Evolutionary conservation across 2,888 invertebrate genomes (phyloP).

Genomic region (Drosophila rubida): DNA sequence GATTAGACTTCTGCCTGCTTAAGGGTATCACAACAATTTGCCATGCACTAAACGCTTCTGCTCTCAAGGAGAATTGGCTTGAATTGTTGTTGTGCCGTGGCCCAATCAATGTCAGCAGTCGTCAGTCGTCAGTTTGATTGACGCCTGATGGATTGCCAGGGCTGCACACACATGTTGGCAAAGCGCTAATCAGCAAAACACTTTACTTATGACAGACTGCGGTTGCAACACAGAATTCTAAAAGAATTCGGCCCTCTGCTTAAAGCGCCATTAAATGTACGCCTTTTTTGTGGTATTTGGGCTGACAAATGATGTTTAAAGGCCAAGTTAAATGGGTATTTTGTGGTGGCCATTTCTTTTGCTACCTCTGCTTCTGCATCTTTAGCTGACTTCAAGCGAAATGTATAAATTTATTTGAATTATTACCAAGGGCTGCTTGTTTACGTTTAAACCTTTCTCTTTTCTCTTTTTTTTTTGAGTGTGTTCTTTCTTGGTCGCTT

Average conservation of each 20-base stretch:
- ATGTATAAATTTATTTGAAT: slow-evolving; percentile 68
- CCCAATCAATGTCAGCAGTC: slow-evolving; percentile 58
- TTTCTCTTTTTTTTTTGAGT: neutral
- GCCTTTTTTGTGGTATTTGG: slow-evolving; percentile 28
- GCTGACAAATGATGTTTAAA: slow-evolving; percentile 65
- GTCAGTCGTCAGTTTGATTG: slow-evolving; percentile 33
- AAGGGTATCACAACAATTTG: slow-evolving; percentile 43
- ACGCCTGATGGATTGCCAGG: slow-evolving; percentile 49
- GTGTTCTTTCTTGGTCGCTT: slow-evolving; percentile 6
- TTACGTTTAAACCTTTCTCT: slow-evolving; percentile 54
- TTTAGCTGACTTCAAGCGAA: slow-evolving; percentile 27
- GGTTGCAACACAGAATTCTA: slow-evolving; percentile 2
- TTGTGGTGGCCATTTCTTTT: slow-evolving; percentile 25
- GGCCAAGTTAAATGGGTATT: slow-evolving; percentile 58
- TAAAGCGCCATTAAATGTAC: slow-evolving; percentile 58
- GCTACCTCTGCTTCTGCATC: slow-evolving; percentile 2
- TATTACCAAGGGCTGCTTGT: slow-evolving; percentile 50
- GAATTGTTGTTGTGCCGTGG: slow-evolving; percentile 13
- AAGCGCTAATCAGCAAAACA: slow-evolving; percentile 39
- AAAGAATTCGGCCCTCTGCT: slow-evolving; percentile 16
- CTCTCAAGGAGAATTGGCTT: slow-evolving; percentile 4
- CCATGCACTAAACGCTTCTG: slow-evolving; percentile 4
- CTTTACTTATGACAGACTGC: slow-evolving; percentile 16
- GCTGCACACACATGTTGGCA: slow-evolving; percentile 24
- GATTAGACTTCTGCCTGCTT: neutral